phyloP scores from a whole-genome alignment of 2,888 invertebrate species.

The Pyrocoelia pectoralis region DNA sequence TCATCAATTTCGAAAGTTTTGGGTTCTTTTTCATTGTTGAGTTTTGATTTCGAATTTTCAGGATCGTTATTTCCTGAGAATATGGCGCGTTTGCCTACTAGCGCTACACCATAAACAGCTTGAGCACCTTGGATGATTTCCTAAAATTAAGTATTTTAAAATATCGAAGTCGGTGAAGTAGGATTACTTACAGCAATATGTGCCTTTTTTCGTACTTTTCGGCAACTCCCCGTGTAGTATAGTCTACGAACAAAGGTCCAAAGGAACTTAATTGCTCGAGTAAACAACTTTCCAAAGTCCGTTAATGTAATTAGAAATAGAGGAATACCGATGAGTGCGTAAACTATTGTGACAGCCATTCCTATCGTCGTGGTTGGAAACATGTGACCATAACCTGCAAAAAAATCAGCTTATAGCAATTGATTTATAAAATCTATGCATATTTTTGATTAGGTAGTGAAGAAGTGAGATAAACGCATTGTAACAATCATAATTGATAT shows the following conservation, averaged over 20 bases:
- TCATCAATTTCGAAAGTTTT: constrained; percentile 83
- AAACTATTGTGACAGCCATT: constrained; percentile 87
- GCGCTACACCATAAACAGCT: constrained; percentile 80
- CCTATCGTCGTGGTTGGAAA: constrained; percentile 89
- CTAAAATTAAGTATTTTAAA: constrained; percentile 61
- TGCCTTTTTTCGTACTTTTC: constrained; percentile 76
- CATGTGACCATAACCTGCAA: constrained; percentile 95
- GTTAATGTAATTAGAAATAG: constrained; percentile 93
- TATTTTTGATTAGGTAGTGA: no score
- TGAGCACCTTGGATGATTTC: constrained; percentile 87
- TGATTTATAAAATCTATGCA: no score
- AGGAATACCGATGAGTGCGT: constrained; percentile 95
- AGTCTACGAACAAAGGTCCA: constrained; percentile 87
- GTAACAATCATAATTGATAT: no score
- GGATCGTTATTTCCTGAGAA: constrained; percentile 51
- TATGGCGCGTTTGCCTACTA: constrained; percentile 75
- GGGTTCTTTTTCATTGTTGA: constrained; percentile 77
- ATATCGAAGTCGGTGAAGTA: no score
- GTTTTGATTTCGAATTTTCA: constrained; percentile 45
- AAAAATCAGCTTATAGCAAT: neutral
- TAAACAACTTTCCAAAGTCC: constrained; percentile 94
- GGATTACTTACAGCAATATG: constrained; percentile 76
- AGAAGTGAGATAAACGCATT: no score
- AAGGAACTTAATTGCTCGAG: constrained; percentile 86
- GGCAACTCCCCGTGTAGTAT: constrained; percentile 87